Evolutionary conservation across 2,797 vertebrate species (phyloP).

Genomic region (Pipistrellus pygmaeus): DNA sequence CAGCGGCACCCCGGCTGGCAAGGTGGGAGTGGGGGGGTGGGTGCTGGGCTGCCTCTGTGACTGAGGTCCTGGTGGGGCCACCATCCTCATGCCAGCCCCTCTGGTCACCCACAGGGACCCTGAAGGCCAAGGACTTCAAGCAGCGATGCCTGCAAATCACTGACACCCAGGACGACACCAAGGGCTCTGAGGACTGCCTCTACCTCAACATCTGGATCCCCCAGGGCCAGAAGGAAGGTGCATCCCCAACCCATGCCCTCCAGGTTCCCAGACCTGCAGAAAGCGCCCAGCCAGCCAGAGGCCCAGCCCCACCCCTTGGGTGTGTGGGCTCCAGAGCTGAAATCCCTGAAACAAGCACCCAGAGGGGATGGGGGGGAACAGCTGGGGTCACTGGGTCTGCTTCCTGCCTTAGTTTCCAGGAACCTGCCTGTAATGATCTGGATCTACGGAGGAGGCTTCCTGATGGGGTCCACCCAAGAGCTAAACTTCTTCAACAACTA

Average conservation of each 20-base stretch:
- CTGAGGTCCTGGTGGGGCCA: no score
- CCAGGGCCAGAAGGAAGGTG: constrained; percentile 88
- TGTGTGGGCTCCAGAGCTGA: background rate
- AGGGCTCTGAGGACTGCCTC: constrained; percentile 94
- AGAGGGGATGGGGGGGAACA: fast-evolving
- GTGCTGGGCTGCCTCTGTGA: no score
- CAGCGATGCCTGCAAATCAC: constrained; percentile 91
- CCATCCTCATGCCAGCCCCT: background rate
- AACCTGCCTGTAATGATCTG: constrained; percentile 95
- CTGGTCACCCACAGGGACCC: constrained; percentile 84
- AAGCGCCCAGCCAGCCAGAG: background rate
- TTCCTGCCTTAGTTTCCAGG: constrained; percentile 90
- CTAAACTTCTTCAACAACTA: constrained; percentile 92
- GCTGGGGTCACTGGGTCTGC: background rate
- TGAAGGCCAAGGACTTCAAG: constrained; percentile 88
- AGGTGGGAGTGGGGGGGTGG: constrained; percentile 85
- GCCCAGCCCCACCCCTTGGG: background rate
- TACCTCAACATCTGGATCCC: constrained; percentile 98
- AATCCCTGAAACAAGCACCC: background rate
- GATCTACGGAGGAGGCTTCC: constrained; percentile 93
- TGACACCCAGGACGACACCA: constrained; percentile 84
- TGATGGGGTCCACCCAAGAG: constrained; percentile 90
- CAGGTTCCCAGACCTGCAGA: fast-evolving
- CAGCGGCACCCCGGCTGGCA: constrained; percentile 94
- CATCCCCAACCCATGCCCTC: background rate